Base-by-base conservation (phyloP, 2,113 vertebrate species). In the Alaudala cheleensis region DNA sequence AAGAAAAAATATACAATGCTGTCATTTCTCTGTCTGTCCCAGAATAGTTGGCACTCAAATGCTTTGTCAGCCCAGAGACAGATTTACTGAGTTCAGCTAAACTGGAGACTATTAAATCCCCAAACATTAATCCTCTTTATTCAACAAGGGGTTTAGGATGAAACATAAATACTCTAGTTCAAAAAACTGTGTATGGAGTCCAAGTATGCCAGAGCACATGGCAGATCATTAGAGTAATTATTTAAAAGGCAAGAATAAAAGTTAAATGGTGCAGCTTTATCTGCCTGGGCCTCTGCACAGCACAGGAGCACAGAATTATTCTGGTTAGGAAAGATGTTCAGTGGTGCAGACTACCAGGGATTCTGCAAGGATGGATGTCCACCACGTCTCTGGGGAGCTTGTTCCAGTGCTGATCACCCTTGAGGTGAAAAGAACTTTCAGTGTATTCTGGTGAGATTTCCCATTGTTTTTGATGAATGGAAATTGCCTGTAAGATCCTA, bases 41-140 rank as follows among this genome's bases (percentile, higher is more conserved):
- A 16, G 72, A 93, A 90, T 5, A 83, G 33, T 23, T 88, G 72
- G 21, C 16, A 83, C 66, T 61, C 9, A 20, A 94, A 61, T 20
- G 64, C 29, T 81, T 83, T 65, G 34, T 72, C 92, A 89, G 49
- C 21, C 42, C 45, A 83, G 45, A 92, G 33, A 92, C 40, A 86
- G 24, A 91, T 91, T 73, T 85, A 91, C 25, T 51, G 72, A 95
- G 82, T 92, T 95, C 74, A 86, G 81, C 79, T 95, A 47, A 95
- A 83, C 56, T 72, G 13, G 39, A 87, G 65, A 80, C 65, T 73
- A 73, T 85, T 64, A 89, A 95, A 92, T 74, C 21, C 28, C 77
- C 44, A 90, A 86, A 81, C 17, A 85, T 80, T 91, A 94, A 88
- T 89, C 57, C 76, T 83, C 92, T 88, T 85, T 56, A 94, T 96